These are phyloP conservation scores for Rhea americana DNA, from an alignment of 2,113 vertebrate species.

Conservation along the genomic window DNA sequence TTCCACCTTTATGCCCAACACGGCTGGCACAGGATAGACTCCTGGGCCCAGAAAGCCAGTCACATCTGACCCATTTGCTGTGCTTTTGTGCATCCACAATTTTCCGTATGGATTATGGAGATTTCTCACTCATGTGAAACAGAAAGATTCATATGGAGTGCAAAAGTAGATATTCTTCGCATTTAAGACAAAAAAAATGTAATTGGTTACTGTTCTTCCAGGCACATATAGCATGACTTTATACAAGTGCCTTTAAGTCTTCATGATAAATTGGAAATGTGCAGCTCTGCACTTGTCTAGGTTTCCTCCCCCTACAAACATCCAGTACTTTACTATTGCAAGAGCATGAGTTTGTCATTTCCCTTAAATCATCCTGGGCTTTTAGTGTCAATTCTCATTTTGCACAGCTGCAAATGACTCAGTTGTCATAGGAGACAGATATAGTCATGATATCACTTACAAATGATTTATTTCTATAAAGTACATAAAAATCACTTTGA, in stretches of 20 bases:
- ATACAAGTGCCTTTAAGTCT: not conserved
- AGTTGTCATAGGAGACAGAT: constrained; percentile 57
- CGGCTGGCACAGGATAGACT: not conserved
- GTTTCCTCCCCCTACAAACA: not conserved
- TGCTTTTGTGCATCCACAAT: not conserved
- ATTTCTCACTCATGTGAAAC: not conserved
- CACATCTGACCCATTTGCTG: not conserved
- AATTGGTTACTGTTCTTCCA: not conserved
- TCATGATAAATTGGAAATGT: not conserved
- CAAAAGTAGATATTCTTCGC: not conserved
- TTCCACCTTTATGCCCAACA: not conserved
- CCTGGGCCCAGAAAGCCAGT: not conserved
- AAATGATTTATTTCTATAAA: constrained; percentile 53
- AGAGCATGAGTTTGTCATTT: not conserved
- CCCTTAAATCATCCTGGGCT: constrained; percentile 56
- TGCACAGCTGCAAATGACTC: constrained; percentile 42
- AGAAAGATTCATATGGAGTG: not conserved
- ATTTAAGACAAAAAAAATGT: not conserved
- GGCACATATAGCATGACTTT: not conserved
- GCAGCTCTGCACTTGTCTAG: not conserved
- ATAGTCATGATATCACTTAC: constrained; percentile 36
- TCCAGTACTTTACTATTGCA: not conserved
- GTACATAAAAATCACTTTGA: constrained; percentile 23
- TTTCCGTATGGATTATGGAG: not conserved
- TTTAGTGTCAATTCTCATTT: constrained; percentile 63